Percentiles rank a stretch among this genome's conserved stretches.
Conservation (phyloP, 1,140 invertebrate genomes). For the silkworm (Bombyx mori) region ASM3026992v2 NC_085119.1:12306001-12306500, state of each 20-base stretch:
- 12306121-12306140: slow-evolving; percentile 4
- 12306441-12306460: slow-evolving; percentile 11
- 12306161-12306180: background rate
- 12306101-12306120: slow-evolving; percentile 64
- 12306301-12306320: slow-evolving; percentile 96
- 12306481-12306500: no score
- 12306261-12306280: slow-evolving; percentile 7
- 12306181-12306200: no score
- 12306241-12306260: background rate
- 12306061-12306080: slow-evolving; percentile 61
- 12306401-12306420: slow-evolving; percentile 88
- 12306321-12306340: slow-evolving; percentile 87
- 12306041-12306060: slow-evolving; percentile 20
- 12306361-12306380: slow-evolving; percentile 96
- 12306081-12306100: slow-evolving; percentile 65
- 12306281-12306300: slow-evolving; percentile 86
- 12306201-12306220: no score
- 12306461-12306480: no score
- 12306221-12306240: no score
- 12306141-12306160: background rate
- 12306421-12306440: slow-evolving; percentile 97
- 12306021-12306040: slow-evolving; percentile 66
- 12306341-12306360: slow-evolving; percentile 81
- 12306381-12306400: slow-evolving; percentile 92
- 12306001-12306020: slow-evolving; percentile 87